These are phyloP conservation scores for Oncorhynchus keta DNA, from an alignment of 2,113 vertebrate genomes.

Conservation along the genomic window DNA sequence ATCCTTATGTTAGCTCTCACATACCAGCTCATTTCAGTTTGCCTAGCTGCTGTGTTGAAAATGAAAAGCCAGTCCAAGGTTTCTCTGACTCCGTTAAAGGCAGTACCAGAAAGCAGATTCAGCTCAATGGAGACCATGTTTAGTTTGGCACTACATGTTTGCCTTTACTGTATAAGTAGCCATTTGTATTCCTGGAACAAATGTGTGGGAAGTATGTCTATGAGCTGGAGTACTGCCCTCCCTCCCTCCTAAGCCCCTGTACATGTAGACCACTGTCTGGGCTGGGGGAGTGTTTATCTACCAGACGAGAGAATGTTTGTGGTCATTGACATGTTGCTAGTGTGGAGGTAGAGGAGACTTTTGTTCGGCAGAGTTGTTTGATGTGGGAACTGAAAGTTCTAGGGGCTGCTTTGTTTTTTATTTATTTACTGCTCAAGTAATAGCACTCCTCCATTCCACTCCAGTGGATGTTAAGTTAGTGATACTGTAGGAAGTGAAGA, in stretches of 20 bases:
- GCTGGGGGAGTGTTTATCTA: neutral
- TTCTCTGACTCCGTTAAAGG: conserved; percentile 1
- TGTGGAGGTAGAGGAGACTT: neutral
- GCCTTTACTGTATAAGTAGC: conserved; percentile 1
- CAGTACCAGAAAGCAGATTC: conserved; percentile 7
- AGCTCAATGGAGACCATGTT: neutral
- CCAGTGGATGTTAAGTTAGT: neutral
- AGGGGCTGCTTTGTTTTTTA: too few species aligned
- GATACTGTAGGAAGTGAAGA: neutral
- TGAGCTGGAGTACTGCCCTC: neutral
- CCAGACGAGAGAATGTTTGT: neutral
- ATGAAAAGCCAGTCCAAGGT: neutral
- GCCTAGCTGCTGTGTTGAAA: neutral
- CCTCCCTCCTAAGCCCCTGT: neutral
- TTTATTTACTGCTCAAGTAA: too few species aligned
- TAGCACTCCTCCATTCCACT: too few species aligned
- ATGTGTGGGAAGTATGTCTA: neutral
- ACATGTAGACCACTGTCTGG: neutral
- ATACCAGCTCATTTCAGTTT: neutral
- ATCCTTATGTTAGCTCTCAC: neutral
- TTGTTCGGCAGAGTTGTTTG: neutral
- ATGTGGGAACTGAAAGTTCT: neutral
- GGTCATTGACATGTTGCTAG: neutral
- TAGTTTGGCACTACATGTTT: conserved; percentile 1
- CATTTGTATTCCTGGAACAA: conserved; percentile 11